Evolutionary conservation across 2,113 vertebrate species (phyloP).

Genomic region (Nanorana parkeri): DNA sequence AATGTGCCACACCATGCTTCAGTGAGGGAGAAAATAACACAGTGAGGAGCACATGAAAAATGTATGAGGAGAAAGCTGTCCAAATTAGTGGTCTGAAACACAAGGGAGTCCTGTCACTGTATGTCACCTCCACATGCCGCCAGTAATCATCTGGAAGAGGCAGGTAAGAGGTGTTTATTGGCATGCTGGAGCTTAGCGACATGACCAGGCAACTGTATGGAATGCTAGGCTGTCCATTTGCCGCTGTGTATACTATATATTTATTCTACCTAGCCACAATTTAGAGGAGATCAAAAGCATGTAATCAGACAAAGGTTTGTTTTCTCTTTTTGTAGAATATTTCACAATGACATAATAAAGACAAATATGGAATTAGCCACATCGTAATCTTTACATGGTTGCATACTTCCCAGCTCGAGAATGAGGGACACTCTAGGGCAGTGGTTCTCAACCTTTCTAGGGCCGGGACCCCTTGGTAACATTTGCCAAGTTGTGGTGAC

Average conservation of each 20-base stretch:
- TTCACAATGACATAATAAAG: too few species aligned
- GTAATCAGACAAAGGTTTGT: too few species aligned
- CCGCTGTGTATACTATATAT: not conserved
- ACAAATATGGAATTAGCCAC: too few species aligned
- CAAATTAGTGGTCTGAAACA: slow-evolving; percentile 58
- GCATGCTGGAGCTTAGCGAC: slow-evolving; percentile 16
- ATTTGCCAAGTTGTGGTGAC: too few species aligned
- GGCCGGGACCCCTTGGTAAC: too few species aligned
- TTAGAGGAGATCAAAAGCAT: too few species aligned
- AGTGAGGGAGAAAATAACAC: slow-evolving; percentile 58
- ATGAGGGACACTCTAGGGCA: too few species aligned
- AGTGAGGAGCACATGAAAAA: slow-evolving; percentile 56
- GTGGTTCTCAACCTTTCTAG: too few species aligned
- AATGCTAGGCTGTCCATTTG: not conserved
- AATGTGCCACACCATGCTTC: slow-evolving; percentile 55
- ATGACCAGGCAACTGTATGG: not conserved
- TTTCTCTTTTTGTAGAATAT: too few species aligned
- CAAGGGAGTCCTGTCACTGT: slow-evolving; percentile 50
- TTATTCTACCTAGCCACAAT: too few species aligned
- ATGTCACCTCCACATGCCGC: slow-evolving; percentile 44
- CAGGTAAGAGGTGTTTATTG: slow-evolving; percentile 26
- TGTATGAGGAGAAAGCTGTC: slow-evolving; percentile 53
- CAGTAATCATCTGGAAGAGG: slow-evolving; percentile 50
- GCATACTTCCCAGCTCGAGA: too few species aligned
- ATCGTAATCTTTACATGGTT: too few species aligned